Percentiles rank a stretch among this genome's conserved stretches.
Evolutionary conservation across 1,140 invertebrate species (phyloP).

Genomic region (Xylocopa sonorina): DNA sequence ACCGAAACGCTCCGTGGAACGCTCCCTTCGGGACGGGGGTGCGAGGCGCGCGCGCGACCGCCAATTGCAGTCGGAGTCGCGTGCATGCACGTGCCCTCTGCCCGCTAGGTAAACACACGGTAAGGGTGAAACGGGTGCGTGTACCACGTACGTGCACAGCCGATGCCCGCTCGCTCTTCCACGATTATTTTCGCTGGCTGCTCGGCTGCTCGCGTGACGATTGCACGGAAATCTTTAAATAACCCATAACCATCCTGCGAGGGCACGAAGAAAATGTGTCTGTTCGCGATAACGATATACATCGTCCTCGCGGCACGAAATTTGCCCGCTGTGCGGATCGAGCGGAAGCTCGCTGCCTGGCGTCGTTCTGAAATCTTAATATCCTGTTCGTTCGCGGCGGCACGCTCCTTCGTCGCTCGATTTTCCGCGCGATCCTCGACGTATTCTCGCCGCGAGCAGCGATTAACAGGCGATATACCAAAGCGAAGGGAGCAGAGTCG

Average conservation of each 20-base stretch:
- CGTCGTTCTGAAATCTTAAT: slow-evolving; percentile 26
- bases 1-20: slow-evolving; percentile 46
- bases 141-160: no score
- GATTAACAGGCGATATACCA: no score
- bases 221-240: slow-evolving; percentile 44
- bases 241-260: slow-evolving; percentile 35
- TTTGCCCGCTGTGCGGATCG: not conserved
- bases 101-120: slow-evolving; percentile 39
- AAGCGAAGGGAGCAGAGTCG: no score
- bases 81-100: slow-evolving; percentile 63
- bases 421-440: not conserved
- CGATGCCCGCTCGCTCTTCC: slow-evolving; percentile 4
- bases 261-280: not conserved
- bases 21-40: slow-evolving; percentile 18
- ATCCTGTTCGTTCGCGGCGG: no score
- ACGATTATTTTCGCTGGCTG: slow-evolving; percentile 46
- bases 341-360: not conserved
- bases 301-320: slow-evolving; percentile 20
- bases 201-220: slow-evolving; percentile 37
- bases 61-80: slow-evolving; percentile 41
- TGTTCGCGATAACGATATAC: slow-evolving; percentile 34
- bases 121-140: not conserved
- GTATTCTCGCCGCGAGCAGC: no score
- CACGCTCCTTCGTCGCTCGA: no score
- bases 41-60: not conserved